phyloP scores from a whole-genome alignment of 53 echinoderm and acorn worm genomes.

The Zoroaster sp. region DNA sequence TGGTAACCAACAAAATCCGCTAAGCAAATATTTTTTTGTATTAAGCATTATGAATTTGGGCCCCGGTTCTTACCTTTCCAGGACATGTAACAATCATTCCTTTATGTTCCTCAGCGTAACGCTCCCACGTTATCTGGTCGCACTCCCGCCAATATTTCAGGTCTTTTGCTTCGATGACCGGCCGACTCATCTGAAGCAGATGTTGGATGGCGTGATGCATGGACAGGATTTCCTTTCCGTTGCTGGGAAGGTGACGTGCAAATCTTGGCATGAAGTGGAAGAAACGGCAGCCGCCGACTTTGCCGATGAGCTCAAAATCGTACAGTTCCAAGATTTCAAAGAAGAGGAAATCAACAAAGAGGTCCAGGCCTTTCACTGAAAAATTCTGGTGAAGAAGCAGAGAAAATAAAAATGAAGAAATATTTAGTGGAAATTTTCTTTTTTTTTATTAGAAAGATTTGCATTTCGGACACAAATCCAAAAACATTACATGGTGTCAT shows the following conservation, averaged over 20 bases:
- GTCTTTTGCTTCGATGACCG: constrained; percentile 67
- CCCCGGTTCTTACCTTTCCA: constrained; percentile 76
- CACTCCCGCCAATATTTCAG: constrained; percentile 66
- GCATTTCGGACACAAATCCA: no score
- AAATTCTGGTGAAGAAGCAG: constrained; percentile 68
- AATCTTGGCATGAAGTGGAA: constrained; percentile 99
- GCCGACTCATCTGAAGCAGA: constrained; percentile 64
- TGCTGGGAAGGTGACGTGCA: constrained; percentile 90
- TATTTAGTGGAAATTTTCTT: not conserved
- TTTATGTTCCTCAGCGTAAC: constrained; percentile 69
- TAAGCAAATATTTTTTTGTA: no score
- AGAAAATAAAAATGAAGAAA: not conserved
- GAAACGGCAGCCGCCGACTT: constrained; percentile 68
- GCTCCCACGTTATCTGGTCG: constrained; percentile 73
- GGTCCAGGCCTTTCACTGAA: constrained; percentile 82
- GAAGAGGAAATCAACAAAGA: constrained; percentile 87
- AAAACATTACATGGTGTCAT: not conserved
- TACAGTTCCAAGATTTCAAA: constrained; percentile 92
- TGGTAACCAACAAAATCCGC: no score
- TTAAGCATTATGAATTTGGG: no score
- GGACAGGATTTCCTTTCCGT: constrained; percentile 96
- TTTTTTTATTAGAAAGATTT: not conserved
- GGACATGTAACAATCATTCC: constrained; percentile 83
- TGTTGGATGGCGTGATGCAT: constrained; percentile 89
- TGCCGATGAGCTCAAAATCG: constrained; percentile 88